Evolutionary conservation across 2,113 vertebrate species (phyloP).

Genomic region (Colinus virginianus): DNA sequence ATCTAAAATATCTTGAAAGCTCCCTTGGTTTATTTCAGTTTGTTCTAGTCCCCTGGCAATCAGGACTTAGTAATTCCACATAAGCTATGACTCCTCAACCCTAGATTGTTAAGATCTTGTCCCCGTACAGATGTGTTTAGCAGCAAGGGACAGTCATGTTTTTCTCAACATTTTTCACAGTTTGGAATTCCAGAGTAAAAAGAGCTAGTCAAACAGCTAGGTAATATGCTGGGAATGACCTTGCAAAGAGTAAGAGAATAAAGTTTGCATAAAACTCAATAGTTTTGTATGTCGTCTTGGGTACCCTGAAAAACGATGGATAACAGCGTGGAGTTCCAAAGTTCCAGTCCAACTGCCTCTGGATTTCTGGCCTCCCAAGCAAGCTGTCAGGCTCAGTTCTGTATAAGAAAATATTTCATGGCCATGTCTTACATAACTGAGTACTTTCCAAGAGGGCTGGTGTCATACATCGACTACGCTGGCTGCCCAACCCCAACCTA

Average conservation of each 20-base stretch:
- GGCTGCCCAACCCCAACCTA: neutral
- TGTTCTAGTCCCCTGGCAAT: neutral
- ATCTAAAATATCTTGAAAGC: slow-evolving; percentile 19
- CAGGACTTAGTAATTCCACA: neutral
- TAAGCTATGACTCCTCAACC: neutral
- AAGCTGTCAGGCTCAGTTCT: neutral
- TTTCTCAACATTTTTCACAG: slow-evolving; percentile 18
- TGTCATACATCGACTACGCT: neutral
- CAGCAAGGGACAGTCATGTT: slow-evolving; percentile 37
- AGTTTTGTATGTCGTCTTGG: neutral
- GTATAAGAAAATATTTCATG: neutral
- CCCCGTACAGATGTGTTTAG: slow-evolving; percentile 4
- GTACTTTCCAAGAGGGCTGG: neutral
- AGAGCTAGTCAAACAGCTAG: neutral
- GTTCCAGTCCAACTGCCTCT: neutral
- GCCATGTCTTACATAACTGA: neutral
- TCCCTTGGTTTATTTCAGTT: neutral
- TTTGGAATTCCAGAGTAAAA: slow-evolving; percentile 57
- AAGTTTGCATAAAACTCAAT: neutral
- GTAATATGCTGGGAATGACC: slow-evolving; percentile 34
- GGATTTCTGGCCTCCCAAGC: neutral
- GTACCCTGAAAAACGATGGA: neutral
- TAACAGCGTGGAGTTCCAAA: neutral
- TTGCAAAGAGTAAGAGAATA: neutral
- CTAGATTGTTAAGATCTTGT: slow-evolving; percentile 14